Base-by-base conservation (phyloP, 2,888 invertebrate genomes). In the Ectropis crepuscularia region DNA sequence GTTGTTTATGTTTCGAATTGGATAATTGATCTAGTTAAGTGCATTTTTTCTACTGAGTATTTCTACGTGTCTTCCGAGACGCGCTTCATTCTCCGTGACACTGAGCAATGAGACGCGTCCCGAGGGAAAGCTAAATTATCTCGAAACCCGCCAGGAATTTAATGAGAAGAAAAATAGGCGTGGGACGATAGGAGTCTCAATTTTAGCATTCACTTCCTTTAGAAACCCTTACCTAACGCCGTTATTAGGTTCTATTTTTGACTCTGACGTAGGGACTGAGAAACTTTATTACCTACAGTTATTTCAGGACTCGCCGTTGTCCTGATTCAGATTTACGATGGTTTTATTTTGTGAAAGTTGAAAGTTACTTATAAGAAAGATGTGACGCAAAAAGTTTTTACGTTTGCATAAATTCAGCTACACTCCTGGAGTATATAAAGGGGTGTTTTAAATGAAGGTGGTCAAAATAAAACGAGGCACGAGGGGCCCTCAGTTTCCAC, bases 391-490 rank as follows among this genome's bases (percentile, higher is more conserved):
- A 47, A 67, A 62, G 57, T 63, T 63, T 65, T 70, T 60, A 62
- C 61, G 61, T 58, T 61, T 63, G 48, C 59, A 57, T 65, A 67
- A 68, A 68, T 53, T 57, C 53, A 39, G 64, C 53, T 61, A 63
- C 39, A 58, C 41, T 67, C 28, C 59, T 63, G 46, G 49, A 12
- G 41, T 57, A 63, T 43, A 55, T 11, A 63, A 70, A 67, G 67
- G 73, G 73, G 71, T 72, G 75, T 71, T 70, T 63, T 62, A 73
- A 78, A 74, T 73, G 65, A 65, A 69, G 70, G 42, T 71, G 67
- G 71, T 73, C 67, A 76, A 77, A 78, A 77, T 76, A 80, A 74
- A 76, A 74, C 64, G 60, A 71, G 69, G 65, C 67, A 66, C 63
- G 67, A 70, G 71, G 67, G 63, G 51, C 68, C 58, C 64, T 60